A percentile compares a stretch with the other conserved stretches of the same genome.
Conservation (phyloP, 2,888 invertebrate genomes). For the Lasioglossum vierecki region DNA sequence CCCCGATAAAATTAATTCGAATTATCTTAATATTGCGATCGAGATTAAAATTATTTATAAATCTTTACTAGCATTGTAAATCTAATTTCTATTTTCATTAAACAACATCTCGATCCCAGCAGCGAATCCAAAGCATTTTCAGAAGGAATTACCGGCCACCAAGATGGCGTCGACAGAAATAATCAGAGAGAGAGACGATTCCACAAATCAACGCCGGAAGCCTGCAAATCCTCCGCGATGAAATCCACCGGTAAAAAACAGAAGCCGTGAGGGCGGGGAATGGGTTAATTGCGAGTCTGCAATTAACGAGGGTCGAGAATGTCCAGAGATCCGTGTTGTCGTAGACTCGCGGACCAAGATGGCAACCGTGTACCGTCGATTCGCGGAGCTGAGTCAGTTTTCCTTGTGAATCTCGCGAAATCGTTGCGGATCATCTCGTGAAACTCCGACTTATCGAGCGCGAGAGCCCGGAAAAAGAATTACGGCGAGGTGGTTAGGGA, state of each 20-base stretch:
- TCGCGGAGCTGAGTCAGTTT: neutral
- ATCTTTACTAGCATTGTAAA: neutral
- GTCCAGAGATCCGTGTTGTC: neutral
- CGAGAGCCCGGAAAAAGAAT: constrained; percentile 1
- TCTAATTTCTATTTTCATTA: neutral
- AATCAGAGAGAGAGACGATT: neutral
- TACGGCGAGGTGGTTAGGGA: neutral
- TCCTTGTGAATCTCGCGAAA: neutral
- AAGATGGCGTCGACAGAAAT: neutral
- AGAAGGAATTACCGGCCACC: neutral
- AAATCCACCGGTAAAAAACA: constrained; percentile 1
- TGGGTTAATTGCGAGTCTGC: constrained; percentile 27
- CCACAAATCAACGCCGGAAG: neutral
- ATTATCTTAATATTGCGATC: too few species aligned
- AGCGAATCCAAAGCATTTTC: neutral
- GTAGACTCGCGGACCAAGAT: neutral
- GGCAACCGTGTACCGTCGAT: neutral
- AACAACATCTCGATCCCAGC: neutral
- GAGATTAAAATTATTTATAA: too few species aligned
- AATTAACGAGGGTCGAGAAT: constrained; percentile 19
- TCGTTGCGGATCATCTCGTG: neutral
- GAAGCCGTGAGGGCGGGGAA: too few species aligned
- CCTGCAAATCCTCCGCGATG: constrained; percentile 6
- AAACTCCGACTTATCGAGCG: constrained; percentile 6
- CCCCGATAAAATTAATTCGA: too few species aligned